phyloP scores from a whole-genome alignment of 2,797 vertebrate genomes.

The Morelia viridis region DNA sequence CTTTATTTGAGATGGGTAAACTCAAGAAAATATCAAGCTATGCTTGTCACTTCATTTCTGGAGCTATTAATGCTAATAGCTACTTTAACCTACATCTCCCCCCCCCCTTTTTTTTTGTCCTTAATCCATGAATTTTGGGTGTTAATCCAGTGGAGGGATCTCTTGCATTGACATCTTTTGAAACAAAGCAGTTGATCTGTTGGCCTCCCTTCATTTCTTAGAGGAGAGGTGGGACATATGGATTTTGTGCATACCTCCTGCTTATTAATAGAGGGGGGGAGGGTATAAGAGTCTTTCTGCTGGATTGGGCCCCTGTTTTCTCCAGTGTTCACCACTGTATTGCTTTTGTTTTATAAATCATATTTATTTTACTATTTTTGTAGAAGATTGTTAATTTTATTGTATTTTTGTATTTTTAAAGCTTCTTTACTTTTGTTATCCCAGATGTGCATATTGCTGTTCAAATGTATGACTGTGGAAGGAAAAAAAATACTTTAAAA shows the following conservation, averaged over 20 bases:
- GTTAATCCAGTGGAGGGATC: background rate
- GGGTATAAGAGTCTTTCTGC: background rate
- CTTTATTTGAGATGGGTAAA: conserved; percentile 67
- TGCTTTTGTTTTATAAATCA: conserved; percentile 84
- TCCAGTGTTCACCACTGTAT: conserved; percentile 91
- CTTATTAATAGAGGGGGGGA: background rate
- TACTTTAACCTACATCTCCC: conserved; percentile 69
- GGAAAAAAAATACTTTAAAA: conserved; percentile 80
- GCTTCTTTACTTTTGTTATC: conserved; percentile 83
- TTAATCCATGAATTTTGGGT: conserved; percentile 1
- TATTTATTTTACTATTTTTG: conserved; percentile 99
- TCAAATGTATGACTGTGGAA: conserved; percentile 86
- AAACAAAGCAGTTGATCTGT: background rate
- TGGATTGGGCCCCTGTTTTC: conserved; percentile 73
- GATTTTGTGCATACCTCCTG: background rate
- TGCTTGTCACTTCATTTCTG: conserved; percentile 74
- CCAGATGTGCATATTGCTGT: conserved; percentile 85
- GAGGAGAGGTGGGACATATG: background rate
- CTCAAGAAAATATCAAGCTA: conserved; percentile 66
- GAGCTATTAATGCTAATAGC: conserved; percentile 70
- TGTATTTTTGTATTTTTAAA: conserved; percentile 99
- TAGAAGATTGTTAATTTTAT: conserved; percentile 94
- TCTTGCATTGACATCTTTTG: background rate
- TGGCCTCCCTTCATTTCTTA: background rate
- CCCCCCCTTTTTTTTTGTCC: background rate